These are phyloP conservation scores for Branchellion lobata DNA, from an alignment of 2,888 invertebrate genomes.

Conservation along the genomic window DNA sequence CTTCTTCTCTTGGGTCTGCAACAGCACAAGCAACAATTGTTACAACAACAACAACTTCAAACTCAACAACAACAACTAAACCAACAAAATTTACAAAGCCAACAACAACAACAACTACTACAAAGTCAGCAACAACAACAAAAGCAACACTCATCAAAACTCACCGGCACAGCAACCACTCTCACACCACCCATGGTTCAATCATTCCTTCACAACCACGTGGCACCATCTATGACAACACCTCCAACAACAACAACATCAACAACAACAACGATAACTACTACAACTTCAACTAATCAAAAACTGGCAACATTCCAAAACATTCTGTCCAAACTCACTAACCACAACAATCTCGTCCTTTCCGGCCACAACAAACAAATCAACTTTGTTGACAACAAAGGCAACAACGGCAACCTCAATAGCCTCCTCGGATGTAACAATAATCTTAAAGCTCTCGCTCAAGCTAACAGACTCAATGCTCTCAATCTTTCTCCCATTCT, in stretches of 20 bases:
- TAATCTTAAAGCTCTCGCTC: not conserved
- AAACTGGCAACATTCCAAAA: not conserved
- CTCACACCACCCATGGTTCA: no score
- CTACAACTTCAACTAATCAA: no score
- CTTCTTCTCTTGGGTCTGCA: not conserved
- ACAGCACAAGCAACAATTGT: not conserved
- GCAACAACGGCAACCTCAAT: not conserved
- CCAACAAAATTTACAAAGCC: not conserved
- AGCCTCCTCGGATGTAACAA: not conserved
- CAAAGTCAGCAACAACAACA: slow-evolving; percentile 16
- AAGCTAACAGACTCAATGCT: not conserved
- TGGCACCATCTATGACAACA: no score
- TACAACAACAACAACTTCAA: no score
- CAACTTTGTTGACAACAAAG: no score
- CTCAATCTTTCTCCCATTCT: not conserved
- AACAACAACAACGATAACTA: not conserved
- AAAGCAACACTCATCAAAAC: not conserved
- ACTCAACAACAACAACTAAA: not conserved
- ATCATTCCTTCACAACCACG: no score
- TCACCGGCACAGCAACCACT: not conserved
- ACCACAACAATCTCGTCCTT: not conserved
- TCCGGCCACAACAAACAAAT: no score
- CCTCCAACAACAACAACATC: not conserved
- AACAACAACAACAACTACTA: slow-evolving; percentile 7
- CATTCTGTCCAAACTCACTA: not conserved